Evolutionary conservation across 2,113 vertebrate genomes (phyloP).

Genomic region (Pygathrix nemaeus): DNA sequence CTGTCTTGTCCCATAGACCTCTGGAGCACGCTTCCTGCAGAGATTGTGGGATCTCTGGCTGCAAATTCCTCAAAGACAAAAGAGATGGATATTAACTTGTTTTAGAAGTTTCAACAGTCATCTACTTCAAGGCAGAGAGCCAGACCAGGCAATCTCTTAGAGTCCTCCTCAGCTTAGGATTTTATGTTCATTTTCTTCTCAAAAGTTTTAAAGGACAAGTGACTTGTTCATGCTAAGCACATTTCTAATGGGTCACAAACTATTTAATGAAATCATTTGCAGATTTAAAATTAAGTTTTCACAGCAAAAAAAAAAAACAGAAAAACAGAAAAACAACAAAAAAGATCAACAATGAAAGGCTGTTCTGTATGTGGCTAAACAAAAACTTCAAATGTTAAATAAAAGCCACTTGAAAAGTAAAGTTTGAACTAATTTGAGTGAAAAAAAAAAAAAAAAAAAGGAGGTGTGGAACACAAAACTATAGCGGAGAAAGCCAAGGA

Average conservation of each 20-base stretch:
- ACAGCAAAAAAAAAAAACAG: neutral
- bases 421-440: neutral
- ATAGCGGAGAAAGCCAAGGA: constrained; percentile 57
- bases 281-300: constrained; percentile 52
- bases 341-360: constrained; percentile 3
- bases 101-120: neutral
- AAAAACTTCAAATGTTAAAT: constrained; percentile 51
- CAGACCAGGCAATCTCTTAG: neutral
- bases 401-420: constrained; percentile 39
- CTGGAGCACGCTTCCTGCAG: neutral
- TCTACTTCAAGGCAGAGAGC: neutral
- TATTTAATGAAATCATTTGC: constrained; percentile 47
- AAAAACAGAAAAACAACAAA: neutral
- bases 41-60: neutral
- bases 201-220: constrained; percentile 30
- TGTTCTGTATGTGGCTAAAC: constrained; percentile 22
- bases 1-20: neutral
- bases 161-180: neutral
- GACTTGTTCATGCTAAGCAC: constrained; percentile 17
- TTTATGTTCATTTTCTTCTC: neutral
- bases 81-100: neutral
- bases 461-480: constrained; percentile 45
- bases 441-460: neutral
- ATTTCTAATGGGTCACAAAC: constrained; percentile 45
- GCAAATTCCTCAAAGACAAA: neutral